Evolutionary conservation across 2,113 vertebrate species (phyloP).

Genomic region (Tapirus terrestris): DNA sequence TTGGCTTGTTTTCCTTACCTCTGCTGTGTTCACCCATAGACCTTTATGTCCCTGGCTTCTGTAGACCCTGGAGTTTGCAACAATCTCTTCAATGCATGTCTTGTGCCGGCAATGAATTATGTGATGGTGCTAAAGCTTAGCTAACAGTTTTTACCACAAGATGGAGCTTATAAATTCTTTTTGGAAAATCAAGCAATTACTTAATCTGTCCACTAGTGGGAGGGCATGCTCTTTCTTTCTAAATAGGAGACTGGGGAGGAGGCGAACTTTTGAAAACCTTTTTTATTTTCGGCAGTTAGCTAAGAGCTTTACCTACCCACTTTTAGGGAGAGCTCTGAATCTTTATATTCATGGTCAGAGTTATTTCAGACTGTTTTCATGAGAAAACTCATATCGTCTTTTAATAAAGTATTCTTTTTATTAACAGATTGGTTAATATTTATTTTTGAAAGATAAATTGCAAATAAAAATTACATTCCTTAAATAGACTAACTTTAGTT

Average conservation of each 20-base stretch:
- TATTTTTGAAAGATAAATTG: constrained; percentile 37
- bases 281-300: neutral
- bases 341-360: neutral
- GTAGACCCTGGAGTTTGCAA: neutral
- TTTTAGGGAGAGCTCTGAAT: constrained; percentile 25
- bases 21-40: neutral
- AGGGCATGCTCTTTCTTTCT: constrained; percentile 32
- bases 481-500: neutral
- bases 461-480: neutral
- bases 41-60: neutral
- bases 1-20: neutral
- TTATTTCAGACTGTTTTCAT: constrained; percentile 32
- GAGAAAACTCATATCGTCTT: neutral
- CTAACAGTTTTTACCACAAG: constrained; percentile 40
- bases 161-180: constrained; percentile 3
- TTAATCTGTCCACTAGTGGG: constrained; percentile 20
- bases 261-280: neutral
- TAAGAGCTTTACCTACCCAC: neutral
- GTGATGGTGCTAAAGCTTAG: neutral
- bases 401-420: constrained; percentile 4
- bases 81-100: neutral
- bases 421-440: neutral
- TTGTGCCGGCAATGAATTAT: neutral
- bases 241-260: neutral
- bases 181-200: constrained; percentile 23